Conservation (phyloP, 2,113 vertebrate species). For the Anoura caudifer region DNA sequence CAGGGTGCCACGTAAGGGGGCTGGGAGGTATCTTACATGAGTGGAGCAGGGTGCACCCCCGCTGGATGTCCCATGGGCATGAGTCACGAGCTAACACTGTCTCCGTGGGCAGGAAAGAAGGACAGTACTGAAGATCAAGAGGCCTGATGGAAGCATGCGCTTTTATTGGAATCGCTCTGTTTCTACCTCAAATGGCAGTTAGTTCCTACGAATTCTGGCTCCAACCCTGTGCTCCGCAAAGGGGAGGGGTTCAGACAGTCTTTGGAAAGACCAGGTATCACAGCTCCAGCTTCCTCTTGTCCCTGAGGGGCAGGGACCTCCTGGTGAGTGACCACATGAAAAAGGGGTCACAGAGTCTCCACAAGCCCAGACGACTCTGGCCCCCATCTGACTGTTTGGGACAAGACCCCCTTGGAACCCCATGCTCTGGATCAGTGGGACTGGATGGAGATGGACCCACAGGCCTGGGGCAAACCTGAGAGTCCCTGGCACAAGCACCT, state of each 20-base stretch:
- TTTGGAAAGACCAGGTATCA: neutral
- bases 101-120: neutral
- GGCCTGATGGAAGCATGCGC: neutral
- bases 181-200: neutral
- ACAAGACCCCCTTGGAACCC: neutral
- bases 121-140: fast-evolving
- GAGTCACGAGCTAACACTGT: neutral
- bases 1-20: neutral
- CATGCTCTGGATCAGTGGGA: neutral
- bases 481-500: neutral
- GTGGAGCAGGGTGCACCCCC: neutral
- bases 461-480: neutral
- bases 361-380: neutral
- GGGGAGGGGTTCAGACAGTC: neutral
- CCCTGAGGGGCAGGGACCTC: neutral
- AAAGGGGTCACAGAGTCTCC: neutral
- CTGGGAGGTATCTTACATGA: neutral
- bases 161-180: neutral
- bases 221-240: neutral
- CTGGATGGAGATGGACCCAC: fast-evolving
- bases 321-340: neutral
- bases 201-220: neutral
- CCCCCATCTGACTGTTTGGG: neutral
- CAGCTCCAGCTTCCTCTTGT: neutral
- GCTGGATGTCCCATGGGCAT: fast-evolving